A percentile compares a stretch with the other conserved stretches of the same genome.
These are phyloP conservation scores for Cettia cetti DNA, from an alignment of 2,113 vertebrate species.

Conservation along the genomic window DNA sequence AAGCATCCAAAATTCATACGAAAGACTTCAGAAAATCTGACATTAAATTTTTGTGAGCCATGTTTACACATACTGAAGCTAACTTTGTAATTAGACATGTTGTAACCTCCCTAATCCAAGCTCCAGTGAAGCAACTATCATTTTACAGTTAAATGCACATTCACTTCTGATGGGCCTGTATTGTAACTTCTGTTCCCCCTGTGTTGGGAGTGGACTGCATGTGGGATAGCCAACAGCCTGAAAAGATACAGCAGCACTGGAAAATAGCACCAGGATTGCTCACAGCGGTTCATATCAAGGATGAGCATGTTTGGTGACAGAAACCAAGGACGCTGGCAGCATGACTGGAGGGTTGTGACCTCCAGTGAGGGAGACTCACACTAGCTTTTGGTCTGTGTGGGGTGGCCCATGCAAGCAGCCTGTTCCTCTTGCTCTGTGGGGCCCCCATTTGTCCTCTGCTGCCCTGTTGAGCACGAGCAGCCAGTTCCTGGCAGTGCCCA, in stretches of 20 bases:
- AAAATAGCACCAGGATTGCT: not conserved
- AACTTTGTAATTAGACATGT: not conserved
- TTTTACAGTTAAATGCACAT: not conserved
- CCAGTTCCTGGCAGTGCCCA: rapidly evolving
- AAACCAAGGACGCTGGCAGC: not conserved
- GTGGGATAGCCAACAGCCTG: not conserved
- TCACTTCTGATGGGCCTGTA: not conserved
- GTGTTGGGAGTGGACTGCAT: not conserved
- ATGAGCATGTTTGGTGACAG: not conserved
- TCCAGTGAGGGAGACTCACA: not conserved
- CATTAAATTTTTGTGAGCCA: not conserved
- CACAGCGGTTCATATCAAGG: not conserved
- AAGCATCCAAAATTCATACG: not conserved
- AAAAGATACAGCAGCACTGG: not conserved
- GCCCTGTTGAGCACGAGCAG: rapidly evolving
- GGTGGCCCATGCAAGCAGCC: not conserved
- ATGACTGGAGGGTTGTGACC: not conserved
- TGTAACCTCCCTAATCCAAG: not conserved
- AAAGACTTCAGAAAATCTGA: not conserved
- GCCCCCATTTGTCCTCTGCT: not conserved
- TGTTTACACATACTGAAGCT: not conserved
- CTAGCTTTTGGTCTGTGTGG: not conserved
- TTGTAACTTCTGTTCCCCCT: not conserved
- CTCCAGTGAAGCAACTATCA: not conserved
- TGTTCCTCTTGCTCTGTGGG: not conserved